Conservation (phyloP, 2,113 vertebrate species). For the Prionailurus bengalensis region DNA sequence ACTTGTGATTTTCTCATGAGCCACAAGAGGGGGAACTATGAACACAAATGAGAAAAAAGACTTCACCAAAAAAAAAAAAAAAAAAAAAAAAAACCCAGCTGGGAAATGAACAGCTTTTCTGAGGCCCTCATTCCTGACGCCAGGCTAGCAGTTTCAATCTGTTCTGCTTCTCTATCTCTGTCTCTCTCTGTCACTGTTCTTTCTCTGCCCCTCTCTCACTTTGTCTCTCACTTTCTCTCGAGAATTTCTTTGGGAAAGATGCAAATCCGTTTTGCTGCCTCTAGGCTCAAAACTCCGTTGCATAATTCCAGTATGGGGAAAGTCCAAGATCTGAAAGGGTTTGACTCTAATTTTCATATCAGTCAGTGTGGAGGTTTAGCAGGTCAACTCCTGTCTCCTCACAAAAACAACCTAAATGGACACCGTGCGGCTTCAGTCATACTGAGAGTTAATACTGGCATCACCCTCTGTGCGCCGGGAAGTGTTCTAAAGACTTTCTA, state of each 20-base stretch:
- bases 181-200: constrained; percentile 60
- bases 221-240: constrained; percentile 57
- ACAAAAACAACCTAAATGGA: background rate
- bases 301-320: background rate
- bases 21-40: constrained; percentile 90
- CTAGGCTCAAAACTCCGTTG: constrained; percentile 53
- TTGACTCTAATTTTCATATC: constrained; percentile 26
- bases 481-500: background rate
- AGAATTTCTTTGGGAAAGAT: constrained; percentile 69
- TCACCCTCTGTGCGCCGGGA: no score
- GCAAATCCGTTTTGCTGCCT: constrained; percentile 57
- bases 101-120: constrained; percentile 71
- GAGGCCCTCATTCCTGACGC: background rate
- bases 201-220: constrained; percentile 42
- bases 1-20: constrained; percentile 87
- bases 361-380: constrained; percentile 17
- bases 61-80: fast-evolving
- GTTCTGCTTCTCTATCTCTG: background rate
- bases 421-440: background rate
- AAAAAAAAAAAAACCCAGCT: constrained; percentile 22
- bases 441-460: background rate
- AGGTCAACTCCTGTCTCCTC: background rate
- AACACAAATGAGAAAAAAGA: constrained; percentile 84
- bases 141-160: constrained; percentile 67
- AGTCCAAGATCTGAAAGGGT: background rate